A percentile compares a stretch with the other conserved stretches of the same genome.
Conservation (phyloP, 2,797 vertebrate species). For the Pantherophis vulpinus region DNA sequence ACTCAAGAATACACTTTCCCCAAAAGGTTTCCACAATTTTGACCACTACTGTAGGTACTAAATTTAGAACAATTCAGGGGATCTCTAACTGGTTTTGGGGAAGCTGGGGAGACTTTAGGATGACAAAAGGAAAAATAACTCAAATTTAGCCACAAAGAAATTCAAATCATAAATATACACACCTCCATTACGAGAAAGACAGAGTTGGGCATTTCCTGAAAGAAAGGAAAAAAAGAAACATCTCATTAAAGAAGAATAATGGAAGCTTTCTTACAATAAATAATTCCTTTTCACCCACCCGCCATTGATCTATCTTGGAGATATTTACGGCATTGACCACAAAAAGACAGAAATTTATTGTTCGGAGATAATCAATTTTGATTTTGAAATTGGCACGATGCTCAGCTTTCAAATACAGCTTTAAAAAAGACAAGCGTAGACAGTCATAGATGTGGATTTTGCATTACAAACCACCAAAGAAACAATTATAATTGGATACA, state of each 20-base stretch:
- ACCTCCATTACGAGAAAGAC: conserved; percentile 98
- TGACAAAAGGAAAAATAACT: conserved; percentile 19
- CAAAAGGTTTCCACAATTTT: too few species aligned
- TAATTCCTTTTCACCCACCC: neutral
- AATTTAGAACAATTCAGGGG: neutral
- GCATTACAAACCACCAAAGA: neutral
- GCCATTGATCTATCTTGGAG: neutral
- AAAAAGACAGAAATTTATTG: neutral
- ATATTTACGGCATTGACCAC: neutral
- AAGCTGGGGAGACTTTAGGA: neutral
- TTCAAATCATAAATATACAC: conserved; percentile 46
- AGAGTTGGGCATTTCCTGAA: conserved; percentile 91
- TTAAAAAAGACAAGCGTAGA: neutral
- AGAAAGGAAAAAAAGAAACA: conserved; percentile 55
- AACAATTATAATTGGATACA: neutral
- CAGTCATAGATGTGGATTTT: neutral
- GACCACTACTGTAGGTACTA: too few species aligned
- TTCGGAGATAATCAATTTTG: neutral
- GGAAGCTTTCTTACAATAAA: neutral
- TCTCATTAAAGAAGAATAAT: conserved; percentile 19
- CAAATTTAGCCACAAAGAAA: conserved; percentile 45
- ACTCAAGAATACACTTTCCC: too few species aligned
- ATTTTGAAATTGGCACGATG: neutral
- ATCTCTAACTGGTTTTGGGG: neutral
- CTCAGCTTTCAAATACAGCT: neutral